Evolutionary conservation across 2,888 invertebrate species (phyloP), one percentile per base, ranked within the genome.

Genomic region (Tipula vernalis): DNA sequence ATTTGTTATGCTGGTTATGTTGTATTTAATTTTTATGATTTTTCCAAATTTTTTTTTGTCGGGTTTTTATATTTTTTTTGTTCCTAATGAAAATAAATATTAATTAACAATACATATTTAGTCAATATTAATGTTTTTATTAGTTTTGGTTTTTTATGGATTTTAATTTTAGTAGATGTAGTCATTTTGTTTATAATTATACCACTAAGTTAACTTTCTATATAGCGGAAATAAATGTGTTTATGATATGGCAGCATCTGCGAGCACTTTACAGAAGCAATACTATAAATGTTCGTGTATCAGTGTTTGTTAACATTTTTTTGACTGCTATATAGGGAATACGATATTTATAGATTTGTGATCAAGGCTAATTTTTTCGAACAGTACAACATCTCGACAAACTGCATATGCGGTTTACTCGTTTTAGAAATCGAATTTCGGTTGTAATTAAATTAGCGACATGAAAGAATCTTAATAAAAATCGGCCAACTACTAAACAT

Each of bases 21-120:
- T 71, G 71, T 71, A 71, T 71, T 71, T 71, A 71, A 71, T 71
- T 71, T 71, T 71, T 71, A 71, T 71, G 71, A 71, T 71, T 71
- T 71, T 71, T 71, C 71, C 71, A 71, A 71, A 71, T 71, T 71
- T 71, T 51, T n/a, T 71, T 71, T 71, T 71, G 71, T 71, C 71
- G 71, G 71, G 10, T 71, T 71, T 57, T 57, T 71, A 5, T 71
- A 10, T 71, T 71, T 18, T 71, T n/a, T 57, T 57, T 12, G 10
- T 51, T 71, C 12, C 71, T 71, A 71, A 71, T 71, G 71, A 71
- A 71, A 71, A 71, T 71, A 71, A 71, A 71, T 71, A 71, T 71
- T 71, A 71, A 71, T 71, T 71, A 71, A 57, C 57, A 57, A 57
- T 57, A 57, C 57, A 57, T 57, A 57, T 57, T 71, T 71, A 28